Evolutionary conservation across 92 coral and sea anemone species (phyloP).

Genomic region (Actinernus sp.): DNA sequence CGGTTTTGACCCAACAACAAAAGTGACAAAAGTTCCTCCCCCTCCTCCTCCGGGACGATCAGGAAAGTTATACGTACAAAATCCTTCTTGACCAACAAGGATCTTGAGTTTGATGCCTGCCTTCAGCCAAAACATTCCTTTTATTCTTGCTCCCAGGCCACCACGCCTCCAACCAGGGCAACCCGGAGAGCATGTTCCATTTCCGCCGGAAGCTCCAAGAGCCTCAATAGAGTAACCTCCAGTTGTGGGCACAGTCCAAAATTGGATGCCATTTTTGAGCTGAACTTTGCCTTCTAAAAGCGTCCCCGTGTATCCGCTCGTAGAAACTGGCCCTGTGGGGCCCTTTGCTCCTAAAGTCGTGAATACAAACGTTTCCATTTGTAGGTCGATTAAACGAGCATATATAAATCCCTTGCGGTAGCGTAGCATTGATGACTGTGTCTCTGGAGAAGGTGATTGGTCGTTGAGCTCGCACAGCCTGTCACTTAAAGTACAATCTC

Average conservation of each 20-base stretch:
- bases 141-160: conserved; percentile 78
- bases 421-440: neutral
- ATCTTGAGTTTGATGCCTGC: conserved; percentile 54
- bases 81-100: conserved; percentile 78
- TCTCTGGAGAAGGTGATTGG: conserved; percentile 7
- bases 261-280: conserved; percentile 76
- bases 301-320: conserved; percentile 74
- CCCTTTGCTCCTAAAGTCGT: conserved; percentile 83
- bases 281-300: conserved; percentile 73
- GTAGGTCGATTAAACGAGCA: conserved; percentile 26
- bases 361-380: conserved; percentile 42
- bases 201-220: conserved; percentile 93
- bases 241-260: conserved; percentile 76
- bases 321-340: conserved; percentile 63
- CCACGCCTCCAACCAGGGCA: conserved; percentile 74
- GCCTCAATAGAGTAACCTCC: conserved; percentile 84
- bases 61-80: neutral
- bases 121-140: conserved; percentile 51
- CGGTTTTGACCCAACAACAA: conserved; percentile 31
- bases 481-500: neutral
- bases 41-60: conserved; percentile 86
- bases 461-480: conserved; percentile 67
- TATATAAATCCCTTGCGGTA: conserved; percentile 10
- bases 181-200: conserved; percentile 70
- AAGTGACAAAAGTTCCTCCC: conserved; percentile 78